Conservation (phyloP, 2,888 invertebrate genomes). For the Plagodis dolabraria region DNA sequence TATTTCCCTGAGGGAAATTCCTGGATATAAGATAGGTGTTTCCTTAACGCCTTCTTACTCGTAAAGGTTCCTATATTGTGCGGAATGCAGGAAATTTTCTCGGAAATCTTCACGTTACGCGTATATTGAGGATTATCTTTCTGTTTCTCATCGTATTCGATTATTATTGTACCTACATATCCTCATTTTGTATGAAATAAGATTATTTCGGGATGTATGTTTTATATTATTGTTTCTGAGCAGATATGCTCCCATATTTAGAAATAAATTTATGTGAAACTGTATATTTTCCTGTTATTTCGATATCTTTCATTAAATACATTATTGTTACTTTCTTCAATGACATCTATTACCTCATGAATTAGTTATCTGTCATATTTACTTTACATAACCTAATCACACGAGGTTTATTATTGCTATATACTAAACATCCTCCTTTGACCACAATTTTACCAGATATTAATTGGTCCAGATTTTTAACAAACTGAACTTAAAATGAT, state of each 20-base stretch:
- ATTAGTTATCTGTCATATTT: no score
- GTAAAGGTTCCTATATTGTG: conserved; percentile 33
- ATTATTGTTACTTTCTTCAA: no score
- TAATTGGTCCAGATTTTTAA: no score
- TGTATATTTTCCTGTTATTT: no score
- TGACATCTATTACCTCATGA: no score
- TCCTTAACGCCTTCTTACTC: conserved; percentile 44
- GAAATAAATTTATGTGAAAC: no score
- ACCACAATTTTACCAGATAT: no score
- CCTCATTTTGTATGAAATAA: conserved; percentile 21
- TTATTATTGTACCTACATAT: conserved; percentile 40
- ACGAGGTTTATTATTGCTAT: no score
- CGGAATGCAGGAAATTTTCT: conserved; percentile 60
- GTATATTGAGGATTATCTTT: conserved; percentile 46
- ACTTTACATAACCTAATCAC: no score
- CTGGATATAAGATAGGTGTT: conserved; percentile 54
- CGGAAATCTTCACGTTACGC: conserved; percentile 60
- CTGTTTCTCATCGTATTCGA: conserved; percentile 40
- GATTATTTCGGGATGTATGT: conserved; percentile 11
- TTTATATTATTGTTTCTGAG: conserved; percentile 1
- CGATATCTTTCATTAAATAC: no score
- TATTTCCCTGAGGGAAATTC: conserved; percentile 52
- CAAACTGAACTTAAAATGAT: no score
- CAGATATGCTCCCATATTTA: background rate
- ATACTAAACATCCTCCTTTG: no score